Evolutionary conservation across 2,113 vertebrate genomes (phyloP), one percentile per base, ranked within the genome.

Genomic region (Gopherus flavomarginatus): DNA sequence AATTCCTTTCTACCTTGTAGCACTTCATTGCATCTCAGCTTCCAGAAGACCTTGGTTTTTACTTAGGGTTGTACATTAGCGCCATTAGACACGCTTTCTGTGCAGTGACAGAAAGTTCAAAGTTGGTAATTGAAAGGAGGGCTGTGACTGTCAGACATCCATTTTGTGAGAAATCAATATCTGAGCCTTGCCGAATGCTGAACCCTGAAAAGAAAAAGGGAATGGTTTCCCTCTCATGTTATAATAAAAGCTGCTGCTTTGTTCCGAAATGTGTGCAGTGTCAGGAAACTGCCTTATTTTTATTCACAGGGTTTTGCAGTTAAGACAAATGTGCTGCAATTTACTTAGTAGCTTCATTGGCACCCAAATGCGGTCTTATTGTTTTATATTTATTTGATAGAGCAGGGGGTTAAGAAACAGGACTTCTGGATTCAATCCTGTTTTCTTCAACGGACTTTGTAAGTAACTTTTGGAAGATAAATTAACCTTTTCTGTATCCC

Each of bases 181-280:
- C 59, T 81, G 26, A 44, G 22, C 49, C 56, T 93, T 78, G n/a
- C 81, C 19, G 52, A 90, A 53, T 44, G 27, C 52, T 53, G 44
- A 29, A 44, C 44, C 35, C 59, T 62, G 88, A 49, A 35, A 78
- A 56, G 62, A 90, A 81, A 85, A 91, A 42, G 57, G 85, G 22
- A 42, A 79, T 8, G 26, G 8, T 53, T 38, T 38, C 14, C 8
- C 22, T 38, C 24, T 57, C n/a, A 4, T 5, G 8, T 81, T 29
- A n/a, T 31, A 27, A 62, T 16, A 53, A 88, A 59, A 75, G 44
- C 85, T 92, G 82, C 44, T 22, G 13, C 2, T 81, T 81, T 88
- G 29, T 59, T 54, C 59, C 27, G 44, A 62, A 2, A 54, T 1
- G 5, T 1, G 2, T 81, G n/a, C 31, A 4, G 1, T 49, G n/a